Evolutionary conservation across 2,113 vertebrate species (phyloP), one percentile per base, ranked within the genome.

Genomic region (Condylura cristata): DNA sequence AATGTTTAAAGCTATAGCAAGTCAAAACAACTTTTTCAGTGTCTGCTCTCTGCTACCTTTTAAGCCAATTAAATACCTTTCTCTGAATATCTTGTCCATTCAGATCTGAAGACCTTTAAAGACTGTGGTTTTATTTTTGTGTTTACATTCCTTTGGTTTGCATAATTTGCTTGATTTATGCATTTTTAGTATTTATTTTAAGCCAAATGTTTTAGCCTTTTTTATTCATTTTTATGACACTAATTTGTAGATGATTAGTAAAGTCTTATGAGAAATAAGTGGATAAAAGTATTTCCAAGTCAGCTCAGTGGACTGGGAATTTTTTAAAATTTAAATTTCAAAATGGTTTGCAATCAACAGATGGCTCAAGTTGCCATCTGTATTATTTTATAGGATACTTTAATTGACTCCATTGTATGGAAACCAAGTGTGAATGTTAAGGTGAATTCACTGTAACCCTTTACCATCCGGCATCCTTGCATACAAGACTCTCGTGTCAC

Each of bases 121-220:
- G 97, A 97, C 97, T 94, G 93, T 96, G 93, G 93, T 96, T 98
- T 96, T 95, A 78, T 95, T 98, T 96, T 97, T 97, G 97, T 98
- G 98, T 98, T 98, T 98, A 98, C 98, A 68, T 97, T 93, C 95
- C 88, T 98, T 97, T 94, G 78, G 97, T 98, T 98, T 95, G 95
- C 97, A 96, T 98, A 97, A 95, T 97, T 97, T 92, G 97, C 98
- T 98, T 97, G 97, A 95, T 98, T 98, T 97, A 96, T 98, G 97
- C 97, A 91, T 98, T 97, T 85, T 97, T 98, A 98, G 97, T 99
- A 98, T 99, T 98, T 99, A 99, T 99, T 99, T 98, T 96, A 98
- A 98, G 98, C 98, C 98, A 98, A 98, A 98, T 98, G 97, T 97
- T 96, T 96, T 98, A 96, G 90, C 96, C 95, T 95, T 98, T 97